Evolutionary conservation across 2,888 invertebrate genomes (phyloP), one percentile per base, ranked within the genome.

Genomic region (Micropterix aruncella): DNA sequence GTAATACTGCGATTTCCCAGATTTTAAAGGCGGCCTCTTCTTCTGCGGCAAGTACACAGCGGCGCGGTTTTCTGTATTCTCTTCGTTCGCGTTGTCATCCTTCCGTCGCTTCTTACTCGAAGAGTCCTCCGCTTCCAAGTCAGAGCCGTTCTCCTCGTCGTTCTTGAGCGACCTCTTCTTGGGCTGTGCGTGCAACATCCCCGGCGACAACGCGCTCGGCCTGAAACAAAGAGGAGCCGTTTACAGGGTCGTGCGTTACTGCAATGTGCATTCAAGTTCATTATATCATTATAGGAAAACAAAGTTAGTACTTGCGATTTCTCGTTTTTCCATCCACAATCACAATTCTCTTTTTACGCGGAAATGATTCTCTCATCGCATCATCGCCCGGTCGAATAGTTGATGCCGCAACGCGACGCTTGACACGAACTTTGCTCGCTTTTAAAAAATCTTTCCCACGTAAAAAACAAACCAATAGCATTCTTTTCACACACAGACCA

Each of bases 101-200:
- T 45, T 56, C 53, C 63, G 56, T 47, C 71, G 60, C 47, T 72
- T 62, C 53, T 71, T 71, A 17, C 57, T 56, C 19, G 59, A 37
- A 15, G 37, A 55, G 41, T 61, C 64, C 41, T 64, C 62, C 3
- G 39, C 53, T 48, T 63, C 65, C 40, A 68, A 66, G 38, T 72
- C 73, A 44, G 69, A 66, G 59, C 65, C 66, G 54, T 70, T 70
- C 57, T 63, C 66, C 62, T 56, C 66, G 52, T 54, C 61, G 57
- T 54, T 60, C 46, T 55, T 61, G 63, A 57, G 59, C 38, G 53
- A 50, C 45, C 82, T 70, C 61, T 83, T 83, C 66, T 78, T 80
- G 59, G 82, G 73, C 60, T 80, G 80, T 54, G 78, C 64, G 55
- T 75, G 66, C 59, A 75, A 64, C 63, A 64, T 63, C 52, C 73